A percentile compares a stretch with the other conserved stretches of the same genome.
Evolutionary conservation across 2,888 invertebrate genomes (phyloP).

Genomic region (Scaptomyza reducta): DNA sequence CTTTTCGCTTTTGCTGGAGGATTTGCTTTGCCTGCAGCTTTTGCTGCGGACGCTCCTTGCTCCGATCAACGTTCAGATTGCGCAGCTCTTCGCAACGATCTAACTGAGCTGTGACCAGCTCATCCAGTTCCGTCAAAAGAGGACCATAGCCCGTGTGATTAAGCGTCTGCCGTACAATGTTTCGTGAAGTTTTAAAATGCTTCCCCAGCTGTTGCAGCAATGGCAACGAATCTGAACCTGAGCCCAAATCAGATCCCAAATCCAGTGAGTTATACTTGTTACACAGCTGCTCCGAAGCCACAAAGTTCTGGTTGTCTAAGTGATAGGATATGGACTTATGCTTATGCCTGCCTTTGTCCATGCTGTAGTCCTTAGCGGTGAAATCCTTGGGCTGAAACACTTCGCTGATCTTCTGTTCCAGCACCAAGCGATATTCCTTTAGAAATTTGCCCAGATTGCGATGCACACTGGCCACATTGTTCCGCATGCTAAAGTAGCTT

Average conservation of each 20-base stretch:
- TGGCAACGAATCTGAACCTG: slow-evolving; percentile 18
- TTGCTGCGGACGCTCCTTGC: slow-evolving; percentile 88
- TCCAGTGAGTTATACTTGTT: slow-evolving; percentile 52
- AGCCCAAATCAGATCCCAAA: slow-evolving; percentile 15
- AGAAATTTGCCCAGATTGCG: slow-evolving; percentile 93
- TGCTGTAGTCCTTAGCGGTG: slow-evolving; percentile 79
- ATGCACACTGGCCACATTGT: slow-evolving; percentile 94
- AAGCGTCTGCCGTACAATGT: slow-evolving; percentile 88
- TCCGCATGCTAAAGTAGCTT: slow-evolving; percentile 96
- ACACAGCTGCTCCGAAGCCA: slow-evolving; percentile 73
- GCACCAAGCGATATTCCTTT: slow-evolving; percentile 90
- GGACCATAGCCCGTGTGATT: slow-evolving; percentile 86
- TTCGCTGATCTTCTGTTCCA: slow-evolving; percentile 82
- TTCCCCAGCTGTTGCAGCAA: slow-evolving; percentile 81
- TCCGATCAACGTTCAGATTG: slow-evolving; percentile 84
- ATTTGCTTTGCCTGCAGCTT: slow-evolving; percentile 92
- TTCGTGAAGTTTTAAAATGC: slow-evolving; percentile 87
- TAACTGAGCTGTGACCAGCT: slow-evolving; percentile 88
- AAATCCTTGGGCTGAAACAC: slow-evolving; percentile 83
- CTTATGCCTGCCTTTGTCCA: slow-evolving; percentile 79
- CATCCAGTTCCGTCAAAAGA: slow-evolving; percentile 87
- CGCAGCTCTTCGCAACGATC: slow-evolving; percentile 88
- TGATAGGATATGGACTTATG: slow-evolving; percentile 72
- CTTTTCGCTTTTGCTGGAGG: slow-evolving; percentile 93
- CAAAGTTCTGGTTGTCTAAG: slow-evolving; percentile 82